Conservation (phyloP, 2,113 vertebrate species). For the Phainopepla nitens region DNA sequence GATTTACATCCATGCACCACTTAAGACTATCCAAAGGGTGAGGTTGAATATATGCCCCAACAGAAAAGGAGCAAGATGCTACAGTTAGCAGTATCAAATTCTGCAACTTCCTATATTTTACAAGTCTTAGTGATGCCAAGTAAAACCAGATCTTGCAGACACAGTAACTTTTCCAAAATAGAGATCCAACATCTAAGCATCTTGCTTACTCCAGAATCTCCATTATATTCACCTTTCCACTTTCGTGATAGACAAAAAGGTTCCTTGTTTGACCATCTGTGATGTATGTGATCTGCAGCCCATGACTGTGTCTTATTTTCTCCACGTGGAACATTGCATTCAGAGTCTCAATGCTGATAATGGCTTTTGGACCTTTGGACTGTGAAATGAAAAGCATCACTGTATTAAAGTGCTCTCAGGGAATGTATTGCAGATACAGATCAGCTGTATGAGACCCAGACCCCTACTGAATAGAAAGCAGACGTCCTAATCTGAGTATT, state of each 20-base stretch:
- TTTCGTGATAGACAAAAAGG: constrained; percentile 88
- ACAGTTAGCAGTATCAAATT: neutral
- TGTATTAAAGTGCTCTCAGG: neutral
- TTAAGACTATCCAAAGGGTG: neutral
- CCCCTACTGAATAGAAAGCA: neutral
- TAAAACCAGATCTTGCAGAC: neutral
- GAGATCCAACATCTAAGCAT: neutral
- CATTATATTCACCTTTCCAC: constrained; percentile 72
- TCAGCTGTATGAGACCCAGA: neutral
- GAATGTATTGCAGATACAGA: neutral
- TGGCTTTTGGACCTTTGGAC: constrained; percentile 82
- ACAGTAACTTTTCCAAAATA: neutral
- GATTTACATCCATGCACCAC: neutral
- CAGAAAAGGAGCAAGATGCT: neutral
- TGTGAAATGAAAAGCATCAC: constrained; percentile 62
- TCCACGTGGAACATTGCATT: constrained; percentile 89
- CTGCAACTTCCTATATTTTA: neutral
- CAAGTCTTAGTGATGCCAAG: neutral
- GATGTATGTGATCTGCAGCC: constrained; percentile 86
- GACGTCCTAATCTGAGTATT: neutral
- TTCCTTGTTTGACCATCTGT: constrained; percentile 75
- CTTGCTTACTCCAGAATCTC: neutral
- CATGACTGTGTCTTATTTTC: constrained; percentile 83
- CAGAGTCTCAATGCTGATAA: constrained; percentile 81
- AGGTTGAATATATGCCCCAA: neutral